Percentiles rank a stretch among this genome's conserved stretches.
These are phyloP conservation scores for Brachionus rotundiformis DNA, from an alignment of 1,140 invertebrate species.

Conservation along the genomic window DNA sequence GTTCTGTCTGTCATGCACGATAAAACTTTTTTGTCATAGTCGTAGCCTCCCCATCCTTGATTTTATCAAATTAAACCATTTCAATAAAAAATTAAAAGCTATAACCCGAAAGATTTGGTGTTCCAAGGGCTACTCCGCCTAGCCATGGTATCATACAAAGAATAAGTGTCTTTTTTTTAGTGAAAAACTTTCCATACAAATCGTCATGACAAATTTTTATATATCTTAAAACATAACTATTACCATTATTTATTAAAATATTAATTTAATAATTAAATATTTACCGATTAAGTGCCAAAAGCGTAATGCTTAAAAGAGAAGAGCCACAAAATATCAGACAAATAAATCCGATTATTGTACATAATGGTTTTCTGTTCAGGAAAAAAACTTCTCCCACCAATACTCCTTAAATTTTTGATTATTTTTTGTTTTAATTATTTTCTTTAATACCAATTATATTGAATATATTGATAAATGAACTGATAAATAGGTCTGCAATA, in stretches of 20 bases:
- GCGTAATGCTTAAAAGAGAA: background rate
- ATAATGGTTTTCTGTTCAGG: background rate
- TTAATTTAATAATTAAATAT: background rate
- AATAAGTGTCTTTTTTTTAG: background rate
- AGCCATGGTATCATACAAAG: background rate
- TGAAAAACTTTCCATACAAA: background rate
- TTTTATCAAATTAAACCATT: too few relatives aligned
- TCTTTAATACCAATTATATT: background rate
- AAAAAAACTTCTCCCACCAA: slow-evolving; percentile 21
- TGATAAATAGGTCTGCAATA: background rate
- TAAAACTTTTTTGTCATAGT: slow-evolving; percentile 32
- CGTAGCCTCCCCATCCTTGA: too few relatives aligned
- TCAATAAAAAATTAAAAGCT: too few relatives aligned
- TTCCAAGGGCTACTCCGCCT: background rate
- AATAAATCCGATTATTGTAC: slow-evolving; percentile 9
- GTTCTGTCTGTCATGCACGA: slow-evolving; percentile 25
- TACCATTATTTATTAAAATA: background rate
- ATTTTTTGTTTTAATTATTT: background rate
- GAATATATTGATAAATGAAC: slow-evolving; percentile 18
- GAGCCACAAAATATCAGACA: slow-evolving; percentile 4
- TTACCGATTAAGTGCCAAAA: slow-evolving; percentile 13
- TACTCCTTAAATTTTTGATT: background rate
- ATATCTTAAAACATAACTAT: background rate
- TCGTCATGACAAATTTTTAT: slow-evolving; percentile 35
- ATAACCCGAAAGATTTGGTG: slow-evolving; percentile 1